These are phyloP conservation scores for Stegana nigrithorax DNA, from an alignment of 2,888 invertebrate species.

Conservation along the genomic window DNA sequence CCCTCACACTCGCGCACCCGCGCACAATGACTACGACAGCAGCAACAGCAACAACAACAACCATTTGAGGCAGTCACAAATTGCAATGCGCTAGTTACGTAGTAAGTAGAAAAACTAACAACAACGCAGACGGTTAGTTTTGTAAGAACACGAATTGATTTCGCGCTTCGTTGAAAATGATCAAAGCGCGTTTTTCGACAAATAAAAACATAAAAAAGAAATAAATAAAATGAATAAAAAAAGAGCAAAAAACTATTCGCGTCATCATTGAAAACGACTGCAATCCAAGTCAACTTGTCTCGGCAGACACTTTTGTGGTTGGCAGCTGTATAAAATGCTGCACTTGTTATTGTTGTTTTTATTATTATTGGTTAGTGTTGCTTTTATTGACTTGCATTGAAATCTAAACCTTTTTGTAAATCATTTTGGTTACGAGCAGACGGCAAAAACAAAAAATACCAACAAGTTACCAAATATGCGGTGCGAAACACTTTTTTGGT, in stretches of 20 bases:
- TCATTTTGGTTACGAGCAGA: conserved; percentile 9
- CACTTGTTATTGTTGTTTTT: not conserved
- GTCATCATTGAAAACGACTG: not conserved
- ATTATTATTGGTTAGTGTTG: not conserved
- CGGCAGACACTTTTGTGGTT: conserved; percentile 14
- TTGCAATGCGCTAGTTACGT: too few species aligned
- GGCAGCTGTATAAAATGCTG: not conserved
- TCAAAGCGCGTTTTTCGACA: conserved; percentile 44
- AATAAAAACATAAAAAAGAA: not conserved
- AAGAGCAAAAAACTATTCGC: not conserved
- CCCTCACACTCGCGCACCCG: too few species aligned
- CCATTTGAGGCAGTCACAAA: too few species aligned
- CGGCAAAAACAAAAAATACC: not conserved
- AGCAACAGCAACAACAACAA: too few species aligned
- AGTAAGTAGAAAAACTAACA: too few species aligned
- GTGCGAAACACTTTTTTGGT: not conserved
- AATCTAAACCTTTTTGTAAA: conserved; percentile 19
- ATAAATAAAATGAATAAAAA: not conserved
- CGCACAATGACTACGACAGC: too few species aligned
- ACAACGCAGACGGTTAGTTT: conserved; percentile 9
- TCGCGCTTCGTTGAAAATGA: conserved; percentile 55
- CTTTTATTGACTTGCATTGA: conserved; percentile 15
- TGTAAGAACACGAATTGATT: conserved; percentile 56
- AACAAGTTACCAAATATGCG: conserved; percentile 16
- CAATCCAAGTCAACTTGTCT: conserved; percentile 13